Evolutionary conservation across 30 jellyfish, hydroid and myxozoan species (phyloP).

Genomic region (Cassiopea xamachana): DNA sequence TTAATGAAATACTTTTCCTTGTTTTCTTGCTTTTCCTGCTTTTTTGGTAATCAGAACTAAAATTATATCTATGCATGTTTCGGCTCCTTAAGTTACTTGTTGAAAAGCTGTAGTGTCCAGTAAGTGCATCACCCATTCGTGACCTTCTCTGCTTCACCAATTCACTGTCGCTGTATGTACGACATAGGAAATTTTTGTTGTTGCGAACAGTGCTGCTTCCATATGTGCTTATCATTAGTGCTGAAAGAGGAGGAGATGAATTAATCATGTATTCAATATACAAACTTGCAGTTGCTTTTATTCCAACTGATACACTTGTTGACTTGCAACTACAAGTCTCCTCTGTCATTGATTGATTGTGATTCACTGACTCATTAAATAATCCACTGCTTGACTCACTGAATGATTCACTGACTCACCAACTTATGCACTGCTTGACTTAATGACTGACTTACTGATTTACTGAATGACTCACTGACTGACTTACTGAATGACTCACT

Average conservation of each 20-base stretch:
- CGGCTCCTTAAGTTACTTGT: slow-evolving; percentile 15
- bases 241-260: neutral
- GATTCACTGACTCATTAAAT: too few relatives aligned
- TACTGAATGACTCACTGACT: too few relatives aligned
- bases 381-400: too few relatives aligned
- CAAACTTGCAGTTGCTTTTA: too few relatives aligned
- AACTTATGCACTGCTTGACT: too few relatives aligned
- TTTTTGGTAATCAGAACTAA: neutral
- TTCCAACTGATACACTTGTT: too few relatives aligned
- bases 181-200: neutral
- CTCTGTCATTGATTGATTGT: too few relatives aligned
- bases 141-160: neutral
- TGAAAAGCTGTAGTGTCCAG: slow-evolving; percentile 7
- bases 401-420: too few relatives aligned
- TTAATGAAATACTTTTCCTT: neutral
- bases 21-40: neutral
- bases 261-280: too few relatives aligned
- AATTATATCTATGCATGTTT: neutral
- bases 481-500: too few relatives aligned
- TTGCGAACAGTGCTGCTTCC: neutral
- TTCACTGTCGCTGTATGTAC: slow-evolving; percentile 15
- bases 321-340: too few relatives aligned
- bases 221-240: neutral
- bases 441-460: too few relatives aligned
- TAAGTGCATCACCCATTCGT: neutral